Conservation (phyloP, 2,113 vertebrate species). For the Scomber japonicus region DNA sequence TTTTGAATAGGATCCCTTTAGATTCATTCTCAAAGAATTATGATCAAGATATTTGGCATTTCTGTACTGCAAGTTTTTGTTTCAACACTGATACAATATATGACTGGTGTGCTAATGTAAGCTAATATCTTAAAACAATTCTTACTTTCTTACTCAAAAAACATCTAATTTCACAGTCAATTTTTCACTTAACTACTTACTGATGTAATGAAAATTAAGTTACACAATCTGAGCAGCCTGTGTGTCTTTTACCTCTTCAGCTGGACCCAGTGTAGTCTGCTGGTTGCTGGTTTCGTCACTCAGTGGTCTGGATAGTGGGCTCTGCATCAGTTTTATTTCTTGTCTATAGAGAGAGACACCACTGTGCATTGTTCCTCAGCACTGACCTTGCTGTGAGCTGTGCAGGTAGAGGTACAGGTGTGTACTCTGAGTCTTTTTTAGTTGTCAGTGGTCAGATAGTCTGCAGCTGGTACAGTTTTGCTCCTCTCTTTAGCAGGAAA, state of each 20-base stretch:
- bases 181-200: too few species aligned
- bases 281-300: neutral
- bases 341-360: neutral
- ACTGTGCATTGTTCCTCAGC: neutral
- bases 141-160: too few species aligned
- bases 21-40: too few species aligned
- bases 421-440: neutral
- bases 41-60: too few species aligned
- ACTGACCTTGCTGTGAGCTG: constrained; percentile 7
- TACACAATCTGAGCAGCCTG: neutral
- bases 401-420: neutral
- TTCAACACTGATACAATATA: too few species aligned
- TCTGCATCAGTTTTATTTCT: neutral
- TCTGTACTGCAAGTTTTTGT: too few species aligned
- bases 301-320: neutral
- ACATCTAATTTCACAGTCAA: too few species aligned
- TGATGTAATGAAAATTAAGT: too few species aligned
- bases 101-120: too few species aligned
- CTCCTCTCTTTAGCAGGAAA: constrained; percentile 95
- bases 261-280: neutral
- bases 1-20: too few species aligned
- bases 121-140: too few species aligned
- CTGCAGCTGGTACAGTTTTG: constrained; percentile 93
- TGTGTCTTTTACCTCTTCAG: neutral
- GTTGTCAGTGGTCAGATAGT: constrained; percentile 85